Conservation (phyloP, 35 echinoderm and acorn worm genomes). For the Nesometra sesokonis region DNA sequence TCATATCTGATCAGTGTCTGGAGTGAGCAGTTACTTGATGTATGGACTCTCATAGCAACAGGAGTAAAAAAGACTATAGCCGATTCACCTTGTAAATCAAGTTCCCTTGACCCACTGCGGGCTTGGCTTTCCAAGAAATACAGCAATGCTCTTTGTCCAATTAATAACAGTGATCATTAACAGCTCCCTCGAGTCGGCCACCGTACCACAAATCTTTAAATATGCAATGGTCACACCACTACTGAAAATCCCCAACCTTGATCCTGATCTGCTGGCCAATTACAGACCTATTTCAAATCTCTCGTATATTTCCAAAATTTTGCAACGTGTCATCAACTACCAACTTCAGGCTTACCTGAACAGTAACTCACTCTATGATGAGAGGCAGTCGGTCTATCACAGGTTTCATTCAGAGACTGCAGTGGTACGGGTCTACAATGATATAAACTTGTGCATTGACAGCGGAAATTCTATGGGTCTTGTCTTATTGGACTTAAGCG, state of each 20-base stretch:
- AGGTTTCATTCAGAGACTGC: too few species aligned
- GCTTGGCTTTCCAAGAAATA: constrained; percentile 2
- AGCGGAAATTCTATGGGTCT: too few species aligned
- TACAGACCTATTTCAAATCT: constrained; percentile 31
- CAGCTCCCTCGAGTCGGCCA: background rate
- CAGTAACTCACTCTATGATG: background rate
- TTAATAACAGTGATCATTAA: constrained; percentile 25
- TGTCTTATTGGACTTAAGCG: too few species aligned
- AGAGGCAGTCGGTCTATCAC: background rate
- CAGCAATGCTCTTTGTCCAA: background rate
- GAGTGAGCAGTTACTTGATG: too few species aligned
- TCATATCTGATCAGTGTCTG: too few species aligned
- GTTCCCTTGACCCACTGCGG: constrained; percentile 14
- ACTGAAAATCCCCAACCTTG: constrained; percentile 4
- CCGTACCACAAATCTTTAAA: constrained; percentile 11
- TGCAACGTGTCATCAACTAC: background rate
- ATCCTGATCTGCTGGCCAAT: constrained; percentile 5
- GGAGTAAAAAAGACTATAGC: background rate
- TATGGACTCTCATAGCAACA: too few species aligned
- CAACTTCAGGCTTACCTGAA: background rate
- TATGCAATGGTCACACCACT: constrained; percentile 14
- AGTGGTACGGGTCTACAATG: too few species aligned
- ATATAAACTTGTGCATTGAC: too few species aligned
- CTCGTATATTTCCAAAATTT: constrained; percentile 13
- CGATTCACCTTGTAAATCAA: constrained; percentile 4